phyloP scores from a whole-genome alignment of 2,113 vertebrate genomes.

The Clarias batrachus region DNA sequence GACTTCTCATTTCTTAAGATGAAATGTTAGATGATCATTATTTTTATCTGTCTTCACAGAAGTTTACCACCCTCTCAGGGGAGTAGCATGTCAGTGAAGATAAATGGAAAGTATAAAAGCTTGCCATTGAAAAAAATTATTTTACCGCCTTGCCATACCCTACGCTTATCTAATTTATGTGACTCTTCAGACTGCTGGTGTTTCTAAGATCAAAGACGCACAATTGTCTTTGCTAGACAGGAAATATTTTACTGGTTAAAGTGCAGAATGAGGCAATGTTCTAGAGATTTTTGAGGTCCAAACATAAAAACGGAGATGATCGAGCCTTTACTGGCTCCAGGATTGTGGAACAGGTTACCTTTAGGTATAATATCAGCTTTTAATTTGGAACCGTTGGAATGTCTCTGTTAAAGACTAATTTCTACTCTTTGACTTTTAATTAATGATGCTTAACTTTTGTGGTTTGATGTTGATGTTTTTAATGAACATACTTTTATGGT shows the following conservation, averaged over 20 bases:
- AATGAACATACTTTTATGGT: too few relatives aligned
- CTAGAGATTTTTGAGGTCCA: not conserved
- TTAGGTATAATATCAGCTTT: too few relatives aligned
- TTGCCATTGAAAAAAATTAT: not conserved
- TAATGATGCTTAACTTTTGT: too few relatives aligned
- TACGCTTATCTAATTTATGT: not conserved
- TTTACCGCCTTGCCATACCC: not conserved
- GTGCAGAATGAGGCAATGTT: not conserved
- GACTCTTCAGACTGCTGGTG: not conserved
- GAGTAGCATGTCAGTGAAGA: constrained; percentile 15
- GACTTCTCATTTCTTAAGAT: not conserved
- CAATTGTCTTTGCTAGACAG: not conserved
- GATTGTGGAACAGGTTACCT: too few relatives aligned
- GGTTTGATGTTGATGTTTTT: too few relatives aligned
- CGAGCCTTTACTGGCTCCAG: too few relatives aligned
- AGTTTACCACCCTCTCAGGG: not conserved
- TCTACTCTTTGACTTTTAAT: too few relatives aligned
- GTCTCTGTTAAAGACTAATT: too few relatives aligned
- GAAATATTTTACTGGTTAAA: not conserved
- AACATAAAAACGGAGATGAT: too few relatives aligned
- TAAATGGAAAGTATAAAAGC: constrained; percentile 13
- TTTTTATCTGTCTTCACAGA: not conserved
- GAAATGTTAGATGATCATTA: not conserved
- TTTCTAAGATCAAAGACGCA: not conserved
- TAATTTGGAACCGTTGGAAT: too few relatives aligned